A percentile compares a stretch with the other conserved stretches of the same genome.
Evolutionary conservation across 2,113 vertebrate genomes (phyloP).

Genomic region (Megaceryle maxima): DNA sequence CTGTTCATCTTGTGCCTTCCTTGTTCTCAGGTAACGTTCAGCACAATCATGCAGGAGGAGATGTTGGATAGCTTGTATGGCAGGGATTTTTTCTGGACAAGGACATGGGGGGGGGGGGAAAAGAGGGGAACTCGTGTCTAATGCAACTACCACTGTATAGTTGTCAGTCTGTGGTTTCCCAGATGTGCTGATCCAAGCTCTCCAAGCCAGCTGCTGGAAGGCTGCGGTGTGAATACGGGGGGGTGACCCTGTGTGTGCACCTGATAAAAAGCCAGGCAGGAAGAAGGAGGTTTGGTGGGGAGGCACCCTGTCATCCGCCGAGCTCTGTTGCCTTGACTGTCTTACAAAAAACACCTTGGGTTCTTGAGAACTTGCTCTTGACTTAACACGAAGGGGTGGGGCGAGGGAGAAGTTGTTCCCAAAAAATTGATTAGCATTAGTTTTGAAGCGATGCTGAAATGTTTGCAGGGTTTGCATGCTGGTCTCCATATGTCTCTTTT

Average conservation of each 20-base stretch:
- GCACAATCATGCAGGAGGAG: background rate
- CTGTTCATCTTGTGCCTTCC: slow-evolving; percentile 76
- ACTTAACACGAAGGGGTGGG: background rate
- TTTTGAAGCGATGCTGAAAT: slow-evolving; percentile 76
- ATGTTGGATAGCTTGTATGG: background rate
- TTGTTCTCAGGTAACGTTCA: slow-evolving; percentile 76
- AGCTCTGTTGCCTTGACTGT: background rate
- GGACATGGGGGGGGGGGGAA: background rate
- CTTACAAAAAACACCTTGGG: background rate
- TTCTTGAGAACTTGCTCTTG: background rate
- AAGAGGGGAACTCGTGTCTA: background rate
- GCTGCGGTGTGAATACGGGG: background rate
- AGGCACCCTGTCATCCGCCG: background rate
- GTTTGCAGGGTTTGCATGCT: slow-evolving; percentile 80
- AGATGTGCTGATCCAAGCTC: background rate
- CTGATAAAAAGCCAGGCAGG: too few relatives aligned
- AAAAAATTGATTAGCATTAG: slow-evolving; percentile 73
- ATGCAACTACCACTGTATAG: fast-evolving
- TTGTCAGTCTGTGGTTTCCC: background rate
- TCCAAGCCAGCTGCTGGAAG: background rate
- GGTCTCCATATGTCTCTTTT: slow-evolving; percentile 84
- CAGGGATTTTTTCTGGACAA: background rate
- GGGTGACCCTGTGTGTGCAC: background rate
- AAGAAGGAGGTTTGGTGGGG: background rate
- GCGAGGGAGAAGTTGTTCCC: background rate